phyloP scores from a whole-genome alignment of 64 coral and sea anemone genomes.

The Stylophora pistillata region DNA sequence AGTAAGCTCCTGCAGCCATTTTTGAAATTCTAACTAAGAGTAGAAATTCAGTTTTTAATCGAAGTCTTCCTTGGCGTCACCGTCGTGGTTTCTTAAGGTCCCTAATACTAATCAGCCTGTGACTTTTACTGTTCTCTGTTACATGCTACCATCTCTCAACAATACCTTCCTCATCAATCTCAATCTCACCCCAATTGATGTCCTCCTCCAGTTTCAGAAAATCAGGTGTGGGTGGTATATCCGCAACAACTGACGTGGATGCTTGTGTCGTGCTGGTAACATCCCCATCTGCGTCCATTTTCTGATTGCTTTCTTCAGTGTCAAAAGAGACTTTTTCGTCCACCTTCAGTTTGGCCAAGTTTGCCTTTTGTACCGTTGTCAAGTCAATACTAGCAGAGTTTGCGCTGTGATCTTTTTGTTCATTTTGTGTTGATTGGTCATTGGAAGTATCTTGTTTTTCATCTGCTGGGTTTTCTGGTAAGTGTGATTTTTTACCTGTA shows the following conservation, averaged over 20 bases:
- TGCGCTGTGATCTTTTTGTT: neutral
- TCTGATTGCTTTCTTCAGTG: neutral
- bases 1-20: too few relatives aligned
- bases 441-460: neutral
- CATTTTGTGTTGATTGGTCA: neutral
- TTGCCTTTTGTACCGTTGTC: neutral
- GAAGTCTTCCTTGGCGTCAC: neutral
- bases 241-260: neutral
- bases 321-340: slow-evolving; percentile 34
- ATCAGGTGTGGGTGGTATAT: slow-evolving; percentile 28
- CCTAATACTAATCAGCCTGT: neutral
- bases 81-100: neutral
- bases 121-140: neutral
- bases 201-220: neutral
- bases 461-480: neutral
- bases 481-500: neutral
- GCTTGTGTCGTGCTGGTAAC: neutral
- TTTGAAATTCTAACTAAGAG: too few relatives aligned
- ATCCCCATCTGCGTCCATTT: neutral
- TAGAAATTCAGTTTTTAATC: too few relatives aligned
- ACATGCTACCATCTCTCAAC: neutral
- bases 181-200: slow-evolving; percentile 5
- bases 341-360: slow-evolving; percentile 16
- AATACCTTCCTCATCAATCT: neutral
- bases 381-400: neutral